A percentile compares a stretch with the other conserved stretches of the same genome.
Evolutionary conservation across 2,888 invertebrate genomes (phyloP).

Genomic region (Darwinula stevensoni): DNA sequence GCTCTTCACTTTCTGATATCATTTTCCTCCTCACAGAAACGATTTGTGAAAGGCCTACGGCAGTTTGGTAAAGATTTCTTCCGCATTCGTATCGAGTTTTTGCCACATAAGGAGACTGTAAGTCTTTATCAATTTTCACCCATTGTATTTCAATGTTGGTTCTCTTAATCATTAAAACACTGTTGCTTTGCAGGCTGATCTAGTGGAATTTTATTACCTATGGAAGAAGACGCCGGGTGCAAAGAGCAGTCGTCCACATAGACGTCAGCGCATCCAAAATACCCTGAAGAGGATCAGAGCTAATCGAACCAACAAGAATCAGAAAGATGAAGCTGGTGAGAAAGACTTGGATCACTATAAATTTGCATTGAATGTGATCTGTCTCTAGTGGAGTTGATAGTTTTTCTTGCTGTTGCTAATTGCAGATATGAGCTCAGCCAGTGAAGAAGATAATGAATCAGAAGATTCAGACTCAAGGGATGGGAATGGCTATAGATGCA

Average conservation of each 20-base stretch:
- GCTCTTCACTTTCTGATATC: not conserved
- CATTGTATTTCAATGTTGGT: not conserved
- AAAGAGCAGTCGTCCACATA: conserved; percentile 76
- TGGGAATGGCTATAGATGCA: conserved; percentile 34
- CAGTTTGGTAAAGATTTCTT: conserved; percentile 99
- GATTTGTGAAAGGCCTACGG: conserved; percentile 89
- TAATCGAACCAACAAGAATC: conserved; percentile 7
- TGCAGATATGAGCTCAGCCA: conserved; percentile 29
- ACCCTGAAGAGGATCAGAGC: conserved; percentile 44
- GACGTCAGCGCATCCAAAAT: conserved; percentile 48
- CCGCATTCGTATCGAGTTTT: conserved; percentile 75
- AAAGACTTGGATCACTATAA: too few species aligned
- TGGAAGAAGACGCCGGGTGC: conserved; percentile 99
- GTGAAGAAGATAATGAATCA: conserved; percentile 47
- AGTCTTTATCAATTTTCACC: too few species aligned
- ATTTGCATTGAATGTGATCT: too few species aligned
- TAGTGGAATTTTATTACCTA: conserved; percentile 94
- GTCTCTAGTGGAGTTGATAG: too few species aligned
- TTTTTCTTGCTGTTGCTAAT: too few species aligned
- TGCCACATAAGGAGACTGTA: conserved; percentile 89
- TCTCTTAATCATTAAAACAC: not conserved
- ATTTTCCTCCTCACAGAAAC: conserved; percentile 27
- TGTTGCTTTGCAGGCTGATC: conserved; percentile 48
- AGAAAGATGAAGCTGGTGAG: not conserved
- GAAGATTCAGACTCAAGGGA: conserved; percentile 82